Percentiles rank a stretch among this genome's conserved stretches.
Evolutionary conservation across 2,888 invertebrate genomes (phyloP).

Genomic region (Plebejus anna): DNA sequence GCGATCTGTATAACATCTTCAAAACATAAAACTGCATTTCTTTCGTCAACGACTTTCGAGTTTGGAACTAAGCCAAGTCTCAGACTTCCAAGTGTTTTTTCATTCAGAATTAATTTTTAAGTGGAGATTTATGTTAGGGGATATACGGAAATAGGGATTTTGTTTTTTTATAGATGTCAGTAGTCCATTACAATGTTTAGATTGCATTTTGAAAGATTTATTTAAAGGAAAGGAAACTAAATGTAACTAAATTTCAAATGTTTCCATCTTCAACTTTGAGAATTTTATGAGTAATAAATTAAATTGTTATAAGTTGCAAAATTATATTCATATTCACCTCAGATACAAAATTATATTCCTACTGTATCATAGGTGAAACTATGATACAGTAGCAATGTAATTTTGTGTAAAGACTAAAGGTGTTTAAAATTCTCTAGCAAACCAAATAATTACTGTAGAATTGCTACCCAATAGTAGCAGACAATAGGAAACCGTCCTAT

Average conservation of each 20-base stretch:
- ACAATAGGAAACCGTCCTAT: background rate
- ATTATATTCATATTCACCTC: too few relatives aligned
- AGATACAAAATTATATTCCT: too few relatives aligned
- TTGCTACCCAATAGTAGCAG: background rate
- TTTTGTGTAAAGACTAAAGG: too few relatives aligned
- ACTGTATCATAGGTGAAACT: too few relatives aligned
- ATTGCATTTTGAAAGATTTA: background rate
- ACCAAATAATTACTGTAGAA: background rate
- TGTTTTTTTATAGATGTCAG: background rate
- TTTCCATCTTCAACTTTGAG: background rate
- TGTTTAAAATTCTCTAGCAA: background rate
- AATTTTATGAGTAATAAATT: too few relatives aligned
- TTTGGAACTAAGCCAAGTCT: background rate
- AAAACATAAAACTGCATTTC: conserved; percentile 11
- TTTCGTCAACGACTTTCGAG: background rate
- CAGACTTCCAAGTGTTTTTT: background rate
- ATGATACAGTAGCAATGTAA: too few relatives aligned
- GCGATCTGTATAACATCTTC: background rate
- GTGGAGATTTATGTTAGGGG: conserved; percentile 1
- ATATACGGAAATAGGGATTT: background rate
- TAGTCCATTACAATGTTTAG: background rate
- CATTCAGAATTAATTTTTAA: conserved; percentile 3
- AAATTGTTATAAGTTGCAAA: too few relatives aligned
- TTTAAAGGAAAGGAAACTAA: background rate
- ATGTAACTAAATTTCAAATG: background rate